Evolutionary conservation across 1,140 invertebrate genomes (phyloP).

Genomic region (Saccostrea echinata): DNA sequence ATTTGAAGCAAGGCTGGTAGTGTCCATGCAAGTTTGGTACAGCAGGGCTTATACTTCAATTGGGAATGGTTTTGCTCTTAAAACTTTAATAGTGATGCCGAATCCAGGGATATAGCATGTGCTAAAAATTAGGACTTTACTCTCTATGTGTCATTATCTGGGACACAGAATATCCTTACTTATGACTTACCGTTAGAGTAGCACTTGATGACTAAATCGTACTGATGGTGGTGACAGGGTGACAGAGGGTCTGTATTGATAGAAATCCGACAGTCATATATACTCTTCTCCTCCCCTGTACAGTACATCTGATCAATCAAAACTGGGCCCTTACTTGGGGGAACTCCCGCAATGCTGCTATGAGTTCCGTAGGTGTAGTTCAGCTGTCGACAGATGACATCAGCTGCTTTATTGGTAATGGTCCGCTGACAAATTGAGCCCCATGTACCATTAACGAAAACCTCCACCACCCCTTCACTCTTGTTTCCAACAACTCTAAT

Average conservation of each 20-base stretch:
- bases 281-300: conserved; percentile 84
- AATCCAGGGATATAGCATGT: too few relatives aligned
- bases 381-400: conserved; percentile 67
- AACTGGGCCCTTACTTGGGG: conserved; percentile 83
- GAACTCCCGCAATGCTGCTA: conserved; percentile 46
- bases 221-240: conserved; percentile 85
- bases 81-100: too few relatives aligned
- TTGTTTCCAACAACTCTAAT: conserved; percentile 80
- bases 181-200: conserved; percentile 62
- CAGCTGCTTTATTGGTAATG: conserved; percentile 61
- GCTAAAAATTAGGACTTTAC: too few relatives aligned
- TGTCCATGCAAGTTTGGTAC: too few relatives aligned
- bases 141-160: too few relatives aligned
- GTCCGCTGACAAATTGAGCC: conserved; percentile 67
- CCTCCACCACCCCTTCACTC: conserved; percentile 66
- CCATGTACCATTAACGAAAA: conserved; percentile 71
- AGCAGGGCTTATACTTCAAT: too few relatives aligned
- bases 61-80: too few relatives aligned
- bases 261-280: conserved; percentile 84
- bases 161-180: too few relatives aligned
- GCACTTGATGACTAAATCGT: conserved; percentile 87
- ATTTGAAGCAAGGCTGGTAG: too few relatives aligned
- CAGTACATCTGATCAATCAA: conserved; percentile 88
- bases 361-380: conserved; percentile 62
- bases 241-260: conserved; percentile 82